phyloP scores from a whole-genome alignment of 2,113 vertebrate species.

The Anarrhichthys ocellatus region DNA sequence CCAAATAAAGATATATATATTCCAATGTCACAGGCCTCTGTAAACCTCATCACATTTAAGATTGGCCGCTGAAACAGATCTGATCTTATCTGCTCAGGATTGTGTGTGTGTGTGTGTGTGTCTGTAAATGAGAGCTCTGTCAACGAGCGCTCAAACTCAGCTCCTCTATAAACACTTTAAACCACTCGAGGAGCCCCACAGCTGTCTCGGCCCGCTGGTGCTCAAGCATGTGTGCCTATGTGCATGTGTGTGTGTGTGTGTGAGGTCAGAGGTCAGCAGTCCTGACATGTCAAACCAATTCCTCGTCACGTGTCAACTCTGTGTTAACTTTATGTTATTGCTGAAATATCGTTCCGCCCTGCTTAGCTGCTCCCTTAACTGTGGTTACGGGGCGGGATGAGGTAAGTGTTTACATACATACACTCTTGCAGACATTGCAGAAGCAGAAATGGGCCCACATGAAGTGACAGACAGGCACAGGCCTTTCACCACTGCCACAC shows the following conservation, averaged over 20 bases:
- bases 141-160: slow-evolving; percentile 50
- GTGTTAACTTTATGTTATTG: slow-evolving; percentile 14
- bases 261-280: background rate
- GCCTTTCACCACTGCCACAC: slow-evolving; percentile 1
- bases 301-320: background rate
- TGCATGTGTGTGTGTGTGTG: background rate
- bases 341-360: slow-evolving; percentile 40
- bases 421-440: background rate
- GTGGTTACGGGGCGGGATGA: slow-evolving; percentile 40
- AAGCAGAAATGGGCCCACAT: slow-evolving; percentile 7
- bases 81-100: slow-evolving; percentile 53
- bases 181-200: slow-evolving; percentile 43
- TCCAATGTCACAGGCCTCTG: slow-evolving; percentile 32
- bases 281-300: slow-evolving; percentile 19
- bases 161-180: slow-evolving; percentile 65
- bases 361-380: slow-evolving; percentile 43
- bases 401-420: slow-evolving; percentile 37
- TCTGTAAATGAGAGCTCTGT: slow-evolving; percentile 62
- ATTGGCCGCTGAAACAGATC: slow-evolving; percentile 64
- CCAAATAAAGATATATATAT: slow-evolving; percentile 63
- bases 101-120: slow-evolving; percentile 27
- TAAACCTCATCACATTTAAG: slow-evolving; percentile 65
- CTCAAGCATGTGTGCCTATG: background rate
- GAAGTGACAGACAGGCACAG: slow-evolving; percentile 41
- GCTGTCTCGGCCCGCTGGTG: slow-evolving; percentile 34